These are phyloP conservation scores for Eriosoma lanigerum DNA, from an alignment of 1,140 invertebrate species.

Conservation along the genomic window DNA sequence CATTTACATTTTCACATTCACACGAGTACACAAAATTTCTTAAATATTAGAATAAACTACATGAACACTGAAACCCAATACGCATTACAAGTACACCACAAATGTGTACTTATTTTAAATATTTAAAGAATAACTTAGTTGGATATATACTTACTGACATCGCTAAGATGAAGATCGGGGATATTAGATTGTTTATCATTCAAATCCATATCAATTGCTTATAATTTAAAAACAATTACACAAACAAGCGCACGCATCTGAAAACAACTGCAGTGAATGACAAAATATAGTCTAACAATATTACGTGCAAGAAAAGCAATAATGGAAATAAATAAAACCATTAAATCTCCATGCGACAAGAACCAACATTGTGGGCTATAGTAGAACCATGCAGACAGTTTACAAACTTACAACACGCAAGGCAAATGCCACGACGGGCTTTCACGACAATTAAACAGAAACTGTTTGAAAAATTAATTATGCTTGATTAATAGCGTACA, in stretches of 20 bases:
- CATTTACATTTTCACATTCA: not conserved
- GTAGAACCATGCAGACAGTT: not conserved
- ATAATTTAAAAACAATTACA: conserved; percentile 42
- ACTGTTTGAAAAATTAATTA: no score
- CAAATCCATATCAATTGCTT: conserved; percentile 53
- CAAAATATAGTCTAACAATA: conserved; percentile 5
- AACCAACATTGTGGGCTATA: no score
- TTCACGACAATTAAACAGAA: no score
- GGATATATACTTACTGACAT: conserved; percentile 71
- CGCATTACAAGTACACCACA: no score
- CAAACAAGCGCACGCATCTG: conserved; percentile 42
- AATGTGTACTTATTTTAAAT: conserved; percentile 6
- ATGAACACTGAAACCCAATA: not conserved
- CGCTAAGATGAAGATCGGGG: conserved; percentile 67
- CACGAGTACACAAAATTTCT: not conserved
- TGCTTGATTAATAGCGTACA: no score
- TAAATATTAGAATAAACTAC: not conserved
- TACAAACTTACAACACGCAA: not conserved
- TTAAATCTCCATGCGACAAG: no score
- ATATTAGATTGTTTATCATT: conserved; percentile 54
- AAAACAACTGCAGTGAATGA: conserved; percentile 17
- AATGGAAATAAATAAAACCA: not conserved
- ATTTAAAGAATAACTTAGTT: not conserved
- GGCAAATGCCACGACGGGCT: not conserved
- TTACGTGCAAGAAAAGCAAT: not conserved